Evolutionary conservation across 2,797 vertebrate species (phyloP).

Genomic region (Oceanodroma leucorhoa): DNA sequence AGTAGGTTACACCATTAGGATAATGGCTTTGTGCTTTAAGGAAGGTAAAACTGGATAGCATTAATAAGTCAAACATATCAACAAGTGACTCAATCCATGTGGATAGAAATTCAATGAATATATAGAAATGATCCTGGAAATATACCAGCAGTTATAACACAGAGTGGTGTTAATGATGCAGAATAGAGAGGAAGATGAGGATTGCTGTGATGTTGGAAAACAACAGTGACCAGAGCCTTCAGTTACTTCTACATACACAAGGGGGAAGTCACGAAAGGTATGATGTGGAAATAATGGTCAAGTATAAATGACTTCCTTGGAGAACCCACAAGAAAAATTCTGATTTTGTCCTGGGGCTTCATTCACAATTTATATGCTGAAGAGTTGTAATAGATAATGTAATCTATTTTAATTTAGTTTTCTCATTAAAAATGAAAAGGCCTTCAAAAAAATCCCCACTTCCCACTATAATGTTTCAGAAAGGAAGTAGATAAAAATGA

Average conservation of each 20-base stretch:
- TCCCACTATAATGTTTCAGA: conserved; percentile 11
- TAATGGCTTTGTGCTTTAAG: neutral
- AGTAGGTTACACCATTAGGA: neutral
- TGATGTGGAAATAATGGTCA: neutral
- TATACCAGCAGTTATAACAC: neutral
- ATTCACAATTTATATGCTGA: neutral
- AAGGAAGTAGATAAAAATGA: conserved; percentile 50
- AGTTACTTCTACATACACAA: neutral
- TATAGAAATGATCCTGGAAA: neutral
- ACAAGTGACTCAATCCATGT: neutral
- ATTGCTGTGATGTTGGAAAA: neutral
- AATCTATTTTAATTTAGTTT: neutral
- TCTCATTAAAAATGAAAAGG: conserved; percentile 14
- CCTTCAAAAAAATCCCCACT: neutral
- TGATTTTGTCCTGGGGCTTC: neutral
- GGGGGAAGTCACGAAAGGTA: neutral
- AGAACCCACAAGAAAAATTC: neutral
- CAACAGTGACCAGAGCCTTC: neutral
- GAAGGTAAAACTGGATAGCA: neutral
- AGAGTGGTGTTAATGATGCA: neutral
- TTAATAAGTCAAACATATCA: neutral
- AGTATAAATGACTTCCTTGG: neutral
- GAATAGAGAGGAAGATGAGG: neutral
- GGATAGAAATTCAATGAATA: neutral
- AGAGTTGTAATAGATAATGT: neutral